A percentile compares a stretch with the other conserved stretches of the same genome.
Conservation (phyloP, 2,888 invertebrate species). For the Agonopterix subpropinquella region DNA sequence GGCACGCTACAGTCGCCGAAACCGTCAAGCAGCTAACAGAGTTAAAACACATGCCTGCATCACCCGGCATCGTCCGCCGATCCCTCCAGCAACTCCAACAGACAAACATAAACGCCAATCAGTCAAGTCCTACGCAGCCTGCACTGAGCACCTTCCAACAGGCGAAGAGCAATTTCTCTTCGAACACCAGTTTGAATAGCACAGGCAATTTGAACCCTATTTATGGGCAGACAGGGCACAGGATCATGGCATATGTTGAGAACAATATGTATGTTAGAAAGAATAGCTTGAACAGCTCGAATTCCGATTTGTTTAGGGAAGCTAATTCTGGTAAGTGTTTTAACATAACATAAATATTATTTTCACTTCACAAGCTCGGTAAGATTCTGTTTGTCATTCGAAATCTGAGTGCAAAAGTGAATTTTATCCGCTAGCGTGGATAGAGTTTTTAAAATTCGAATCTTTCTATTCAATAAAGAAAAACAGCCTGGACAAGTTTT, state of each 20-base stretch:
- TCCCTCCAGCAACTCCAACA: slow-evolving; percentile 48
- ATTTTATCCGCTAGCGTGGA: no score
- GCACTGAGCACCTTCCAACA: slow-evolving; percentile 59
- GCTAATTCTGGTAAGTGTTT: slow-evolving; percentile 34
- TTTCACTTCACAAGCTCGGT: no score
- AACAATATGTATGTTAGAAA: slow-evolving; percentile 66
- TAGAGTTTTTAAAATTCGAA: no score
- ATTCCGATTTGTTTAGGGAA: slow-evolving; percentile 46
- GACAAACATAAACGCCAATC: slow-evolving; percentile 22
- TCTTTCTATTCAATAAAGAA: no score
- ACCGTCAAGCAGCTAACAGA: slow-evolving; percentile 91
- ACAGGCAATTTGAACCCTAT: slow-evolving; percentile 65
- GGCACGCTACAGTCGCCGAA: slow-evolving; percentile 80
- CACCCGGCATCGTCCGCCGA: slow-evolving; percentile 83
- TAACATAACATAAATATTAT: no score
- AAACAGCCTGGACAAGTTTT: no score
- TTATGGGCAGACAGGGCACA: slow-evolving; percentile 63
- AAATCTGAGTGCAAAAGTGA: no score
- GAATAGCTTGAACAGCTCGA: slow-evolving; percentile 54
- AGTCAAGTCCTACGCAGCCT: slow-evolving; percentile 27
- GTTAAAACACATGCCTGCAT: slow-evolving; percentile 90
- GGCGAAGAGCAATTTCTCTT: slow-evolving; percentile 54
- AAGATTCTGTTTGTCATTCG: no score
- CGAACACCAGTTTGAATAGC: slow-evolving; percentile 49
- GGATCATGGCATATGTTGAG: slow-evolving; percentile 58